Evolutionary conservation across 2,113 vertebrate genomes (phyloP).

Genomic region (Mystacornis crossleyi): DNA sequence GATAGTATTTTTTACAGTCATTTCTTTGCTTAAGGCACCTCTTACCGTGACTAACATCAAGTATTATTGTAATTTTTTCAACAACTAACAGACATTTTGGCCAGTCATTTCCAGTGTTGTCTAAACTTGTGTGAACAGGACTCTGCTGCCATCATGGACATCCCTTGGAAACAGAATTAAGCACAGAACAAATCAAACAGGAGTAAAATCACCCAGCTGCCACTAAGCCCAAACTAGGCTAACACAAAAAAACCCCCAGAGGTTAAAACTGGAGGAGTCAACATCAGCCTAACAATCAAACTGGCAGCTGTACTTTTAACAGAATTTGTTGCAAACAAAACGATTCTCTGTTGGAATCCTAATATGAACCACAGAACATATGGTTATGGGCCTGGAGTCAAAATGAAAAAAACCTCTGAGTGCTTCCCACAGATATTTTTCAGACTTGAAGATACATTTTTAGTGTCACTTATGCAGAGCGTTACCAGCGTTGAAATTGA

Average conservation of each 20-base stretch:
- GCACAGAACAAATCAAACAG: neutral
- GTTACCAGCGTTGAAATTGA: neutral
- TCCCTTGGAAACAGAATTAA: neutral
- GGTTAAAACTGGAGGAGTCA: neutral
- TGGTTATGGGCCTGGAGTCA: neutral
- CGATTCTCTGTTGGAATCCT: neutral
- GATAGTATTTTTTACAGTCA: neutral
- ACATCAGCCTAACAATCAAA: neutral
- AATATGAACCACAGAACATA: neutral
- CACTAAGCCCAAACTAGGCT: neutral
- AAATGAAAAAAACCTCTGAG: neutral
- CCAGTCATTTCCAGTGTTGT: neutral
- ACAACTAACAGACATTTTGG: neutral
- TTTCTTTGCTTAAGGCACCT: neutral
- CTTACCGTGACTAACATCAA: neutral
- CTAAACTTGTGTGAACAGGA: neutral
- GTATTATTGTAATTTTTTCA: neutral
- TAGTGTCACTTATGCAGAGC: neutral
- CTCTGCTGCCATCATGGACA: neutral
- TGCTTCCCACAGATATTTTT: neutral
- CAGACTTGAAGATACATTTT: neutral
- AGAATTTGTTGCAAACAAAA: neutral
- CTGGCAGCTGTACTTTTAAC: neutral
- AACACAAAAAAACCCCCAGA: neutral
- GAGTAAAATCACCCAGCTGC: neutral